Percentiles rank a stretch among this genome's conserved stretches.
phyloP scores from a whole-genome alignment of 2,888 invertebrate genomes.

The Pediacus dermestoides region DNA sequence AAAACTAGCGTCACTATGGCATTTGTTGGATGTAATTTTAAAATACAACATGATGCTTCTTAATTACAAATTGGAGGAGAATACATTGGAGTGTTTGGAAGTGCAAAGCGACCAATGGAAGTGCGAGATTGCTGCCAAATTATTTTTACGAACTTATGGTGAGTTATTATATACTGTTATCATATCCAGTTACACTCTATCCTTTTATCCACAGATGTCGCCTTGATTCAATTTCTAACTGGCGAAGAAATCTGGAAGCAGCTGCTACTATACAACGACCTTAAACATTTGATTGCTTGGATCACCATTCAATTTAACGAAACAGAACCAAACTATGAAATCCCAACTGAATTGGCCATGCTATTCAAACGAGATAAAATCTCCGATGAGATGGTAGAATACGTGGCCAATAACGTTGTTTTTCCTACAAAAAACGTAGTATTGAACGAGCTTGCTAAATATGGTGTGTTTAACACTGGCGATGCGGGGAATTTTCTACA shows the following conservation, averaged over 20 bases:
- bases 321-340: constrained; percentile 10
- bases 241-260: constrained; percentile 59
- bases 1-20: constrained; percentile 46
- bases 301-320: constrained; percentile 53
- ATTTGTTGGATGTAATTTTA: constrained; percentile 43
- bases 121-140: constrained; percentile 54
- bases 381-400: constrained; percentile 57
- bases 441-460: constrained; percentile 59
- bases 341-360: constrained; percentile 52
- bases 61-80: constrained; percentile 22
- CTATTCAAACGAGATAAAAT: constrained; percentile 58
- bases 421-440: constrained; percentile 57
- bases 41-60: constrained; percentile 26
- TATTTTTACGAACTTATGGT: constrained; percentile 60
- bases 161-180: constrained; percentile 34
- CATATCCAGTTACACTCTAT: no score
- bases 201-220: constrained; percentile 53
- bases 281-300: constrained; percentile 60
- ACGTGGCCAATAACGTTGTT: constrained; percentile 52
- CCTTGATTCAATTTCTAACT: constrained; percentile 53
- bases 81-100: constrained; percentile 34
- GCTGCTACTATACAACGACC: constrained; percentile 57
- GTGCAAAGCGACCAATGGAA: constrained; percentile 55
- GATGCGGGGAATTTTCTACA: constrained; percentile 57
- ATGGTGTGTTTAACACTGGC: constrained; percentile 60